Evolutionary conservation across 1,140 invertebrate species (phyloP).

Genomic region (Drosophila erecta): DNA sequence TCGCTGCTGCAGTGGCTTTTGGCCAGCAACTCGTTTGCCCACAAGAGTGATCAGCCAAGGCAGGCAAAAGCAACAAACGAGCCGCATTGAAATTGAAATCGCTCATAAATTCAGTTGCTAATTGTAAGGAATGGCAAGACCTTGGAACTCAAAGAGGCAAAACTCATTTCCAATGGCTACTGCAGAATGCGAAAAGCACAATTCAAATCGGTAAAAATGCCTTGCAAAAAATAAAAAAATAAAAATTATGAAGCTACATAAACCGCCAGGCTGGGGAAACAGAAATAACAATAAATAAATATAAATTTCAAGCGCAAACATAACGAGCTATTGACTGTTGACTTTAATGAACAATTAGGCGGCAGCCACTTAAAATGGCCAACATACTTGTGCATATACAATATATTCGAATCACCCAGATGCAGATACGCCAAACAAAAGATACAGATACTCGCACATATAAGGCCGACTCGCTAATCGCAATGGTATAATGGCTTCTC

Average conservation of each 20-base stretch:
- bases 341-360: slow-evolving; percentile 83
- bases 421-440: slow-evolving; percentile 54
- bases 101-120: slow-evolving; percentile 81
- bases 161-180: slow-evolving; percentile 66
- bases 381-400: slow-evolving; percentile 58
- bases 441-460: slow-evolving; percentile 36
- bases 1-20: slow-evolving; percentile 22
- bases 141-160: slow-evolving; percentile 64
- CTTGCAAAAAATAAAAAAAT: slow-evolving; percentile 16
- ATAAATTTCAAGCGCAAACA: slow-evolving; percentile 82
- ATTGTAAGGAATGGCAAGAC: slow-evolving; percentile 81
- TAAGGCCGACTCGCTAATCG: slow-evolving; percentile 62
- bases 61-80: slow-evolving; percentile 46
- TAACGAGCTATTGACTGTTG: slow-evolving; percentile 83
- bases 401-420: slow-evolving; percentile 29
- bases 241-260: slow-evolving; percentile 78
- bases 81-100: slow-evolving; percentile 73
- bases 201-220: slow-evolving; percentile 45
- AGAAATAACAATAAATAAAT: slow-evolving; percentile 78
- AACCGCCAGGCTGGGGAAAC: slow-evolving; percentile 42
- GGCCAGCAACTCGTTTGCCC: slow-evolving; percentile 63
- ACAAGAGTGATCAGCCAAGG: slow-evolving; percentile 30
- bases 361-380: slow-evolving; percentile 78
- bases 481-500: slow-evolving; percentile 70
- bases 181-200: slow-evolving; percentile 38